Evolutionary conservation across 1,140 invertebrate genomes (phyloP).

Genomic region (Trachymyrmex septentrionalis): DNA sequence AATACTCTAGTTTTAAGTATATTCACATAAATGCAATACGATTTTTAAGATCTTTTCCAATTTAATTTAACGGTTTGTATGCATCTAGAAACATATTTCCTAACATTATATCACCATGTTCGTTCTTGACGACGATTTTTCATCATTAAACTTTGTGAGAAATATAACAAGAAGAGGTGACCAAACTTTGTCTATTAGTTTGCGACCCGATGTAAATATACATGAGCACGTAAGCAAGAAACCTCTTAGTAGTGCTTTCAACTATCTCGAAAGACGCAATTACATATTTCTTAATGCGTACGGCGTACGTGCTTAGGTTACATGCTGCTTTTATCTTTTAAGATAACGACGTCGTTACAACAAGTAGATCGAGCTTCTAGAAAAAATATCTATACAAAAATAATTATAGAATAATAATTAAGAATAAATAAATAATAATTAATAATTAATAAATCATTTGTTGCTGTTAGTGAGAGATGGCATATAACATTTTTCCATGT

Average conservation of each 20-base stretch:
- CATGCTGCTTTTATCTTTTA: constrained; percentile 5
- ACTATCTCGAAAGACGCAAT: constrained; percentile 48
- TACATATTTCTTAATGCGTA: constrained; percentile 50
- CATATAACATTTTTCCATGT: not conserved
- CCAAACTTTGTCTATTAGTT: constrained; percentile 52
- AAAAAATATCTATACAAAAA: not conserved
- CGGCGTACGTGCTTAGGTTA: constrained; percentile 25
- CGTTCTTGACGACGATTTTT: constrained; percentile 14
- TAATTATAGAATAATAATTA: too few species aligned
- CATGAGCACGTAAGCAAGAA: constrained; percentile 38
- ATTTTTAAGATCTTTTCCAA: not conserved
- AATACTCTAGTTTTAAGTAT: not conserved
- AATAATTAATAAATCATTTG: not conserved
- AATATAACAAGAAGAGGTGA: constrained; percentile 18
- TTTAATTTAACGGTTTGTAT: not conserved
- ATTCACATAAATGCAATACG: not conserved
- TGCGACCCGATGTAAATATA: constrained; percentile 15
- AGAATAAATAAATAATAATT: too few species aligned
- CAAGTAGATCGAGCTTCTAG: not conserved
- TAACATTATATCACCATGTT: not conserved
- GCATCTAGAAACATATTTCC: not conserved
- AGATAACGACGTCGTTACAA: not conserved
- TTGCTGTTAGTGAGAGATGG: not conserved
- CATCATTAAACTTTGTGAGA: constrained; percentile 4
- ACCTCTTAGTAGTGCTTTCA: constrained; percentile 31